Percentiles rank a stretch among this genome's conserved stretches.
These are phyloP conservation scores for Hydrophis major DNA, from an alignment of 2,797 vertebrate genomes.

Conservation along the genomic window DNA sequence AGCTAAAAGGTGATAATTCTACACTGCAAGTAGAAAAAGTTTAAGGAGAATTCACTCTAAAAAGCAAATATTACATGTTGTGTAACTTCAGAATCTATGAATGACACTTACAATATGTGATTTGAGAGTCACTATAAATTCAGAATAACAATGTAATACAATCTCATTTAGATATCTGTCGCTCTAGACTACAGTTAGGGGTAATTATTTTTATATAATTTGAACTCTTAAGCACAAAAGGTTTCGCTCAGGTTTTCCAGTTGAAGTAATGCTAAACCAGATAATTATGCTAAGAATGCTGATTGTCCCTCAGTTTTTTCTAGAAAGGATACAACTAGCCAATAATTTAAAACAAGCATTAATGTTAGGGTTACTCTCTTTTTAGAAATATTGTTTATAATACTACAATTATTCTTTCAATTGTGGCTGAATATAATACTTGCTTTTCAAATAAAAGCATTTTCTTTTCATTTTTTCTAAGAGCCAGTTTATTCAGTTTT, in stretches of 20 bases:
- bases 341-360: not conserved
- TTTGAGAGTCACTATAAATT: not conserved
- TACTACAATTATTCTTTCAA: not conserved
- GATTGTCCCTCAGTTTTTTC: not conserved
- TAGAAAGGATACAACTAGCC: not conserved
- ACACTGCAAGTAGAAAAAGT: not conserved
- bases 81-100: constrained; percentile 47
- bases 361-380: not conserved
- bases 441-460: not conserved
- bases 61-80: constrained; percentile 47
- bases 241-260: not conserved
- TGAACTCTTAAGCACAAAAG: not conserved
- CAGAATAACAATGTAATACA: not conserved
- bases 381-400: not conserved
- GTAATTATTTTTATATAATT: not conserved
- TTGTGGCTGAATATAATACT: not conserved
- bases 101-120: constrained; percentile 27
- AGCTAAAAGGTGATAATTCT: not conserved
- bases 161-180: not conserved
- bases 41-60: constrained; percentile 29
- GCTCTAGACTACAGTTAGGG: not conserved
- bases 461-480: not conserved
- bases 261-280: not conserved
- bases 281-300: not conserved
- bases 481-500: not conserved